Evolutionary conservation across 1,140 invertebrate genomes (phyloP), one percentile per base, ranked within the genome.

Genomic region (Tetragonula clypearis): DNA sequence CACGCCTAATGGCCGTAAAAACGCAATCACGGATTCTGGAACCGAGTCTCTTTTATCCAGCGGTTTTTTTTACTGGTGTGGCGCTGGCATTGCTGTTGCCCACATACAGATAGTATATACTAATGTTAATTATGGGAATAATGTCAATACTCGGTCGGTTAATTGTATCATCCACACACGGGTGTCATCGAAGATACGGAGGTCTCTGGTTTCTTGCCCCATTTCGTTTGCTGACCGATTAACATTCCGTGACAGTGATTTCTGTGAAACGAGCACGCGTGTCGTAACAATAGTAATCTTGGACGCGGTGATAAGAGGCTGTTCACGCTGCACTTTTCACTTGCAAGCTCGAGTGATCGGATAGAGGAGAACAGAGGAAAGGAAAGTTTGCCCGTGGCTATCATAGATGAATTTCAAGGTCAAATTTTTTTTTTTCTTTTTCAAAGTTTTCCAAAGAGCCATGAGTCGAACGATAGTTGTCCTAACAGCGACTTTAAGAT

Each of bases 21-120:
- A 76, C 60, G 74, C 56, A 76, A 76, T 76, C 74, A 60, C 21
- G 60, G 74, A 76, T 76, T 60, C 30, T 60, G 74, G 21, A n/a
- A 76, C 56, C 15, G 1, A 5, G 74, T n/a, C 30, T 19, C 8
- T 73, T 41, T 41, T 41, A 41, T 58, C 55, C 26, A 17, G 14
- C 23, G 17, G 55, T 56, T 75, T 76, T 41, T 76, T 30, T 30
- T 30, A 41, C 56, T 76, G 26, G 11, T 56, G 58, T 56, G 14
- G 74, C 30, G 6, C 6, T 41, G 41, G 41, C 41, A 6, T 41
- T 41, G 41, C 41, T 5, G 30, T 30, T 30, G 30, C 30, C 30
- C 41, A 41, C 5, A 6, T 41, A 41, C 30, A 21, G 55, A 26
- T 15, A 17, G 8, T 15, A 30, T 15, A 30, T 56, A 41, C 30